phyloP scores from a whole-genome alignment of 2,113 vertebrate species.

The Microcebus murinus region DNA sequence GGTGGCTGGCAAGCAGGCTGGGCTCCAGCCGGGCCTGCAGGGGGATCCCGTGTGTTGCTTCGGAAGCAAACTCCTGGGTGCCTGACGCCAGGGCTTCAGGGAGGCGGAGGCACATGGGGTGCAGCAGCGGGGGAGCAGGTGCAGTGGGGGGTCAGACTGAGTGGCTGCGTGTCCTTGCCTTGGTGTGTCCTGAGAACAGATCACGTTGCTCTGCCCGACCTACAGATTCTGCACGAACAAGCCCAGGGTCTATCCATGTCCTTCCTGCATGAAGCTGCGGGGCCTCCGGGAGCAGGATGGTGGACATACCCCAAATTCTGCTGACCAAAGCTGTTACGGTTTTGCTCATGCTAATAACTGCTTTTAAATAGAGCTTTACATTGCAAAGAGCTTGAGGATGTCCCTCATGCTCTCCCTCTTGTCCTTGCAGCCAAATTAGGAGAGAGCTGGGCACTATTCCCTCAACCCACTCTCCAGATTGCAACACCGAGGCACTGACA shows the following conservation, averaged over 20 bases:
- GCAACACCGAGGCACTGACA: background rate
- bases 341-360: background rate
- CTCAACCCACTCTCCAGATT: background rate
- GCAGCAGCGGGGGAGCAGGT: accelerated
- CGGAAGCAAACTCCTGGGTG: background rate
- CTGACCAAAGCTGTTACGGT: background rate
- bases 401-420: background rate
- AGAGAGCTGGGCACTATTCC: background rate
- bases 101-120: background rate
- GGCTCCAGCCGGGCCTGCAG: no score
- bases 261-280: background rate
- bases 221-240: background rate
- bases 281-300: background rate
- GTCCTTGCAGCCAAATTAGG: background rate
- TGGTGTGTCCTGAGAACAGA: background rate
- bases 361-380: background rate
- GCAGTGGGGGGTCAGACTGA: background rate
- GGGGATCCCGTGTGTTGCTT: background rate
- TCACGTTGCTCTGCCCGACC: background rate
- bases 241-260: background rate
- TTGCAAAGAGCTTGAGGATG: background rate
- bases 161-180: background rate
- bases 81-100: background rate
- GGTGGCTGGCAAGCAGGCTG: background rate
- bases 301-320: background rate